Evolutionary conservation across 2,888 invertebrate genomes (phyloP).

Genomic region (Spodoptera exigua): DNA sequence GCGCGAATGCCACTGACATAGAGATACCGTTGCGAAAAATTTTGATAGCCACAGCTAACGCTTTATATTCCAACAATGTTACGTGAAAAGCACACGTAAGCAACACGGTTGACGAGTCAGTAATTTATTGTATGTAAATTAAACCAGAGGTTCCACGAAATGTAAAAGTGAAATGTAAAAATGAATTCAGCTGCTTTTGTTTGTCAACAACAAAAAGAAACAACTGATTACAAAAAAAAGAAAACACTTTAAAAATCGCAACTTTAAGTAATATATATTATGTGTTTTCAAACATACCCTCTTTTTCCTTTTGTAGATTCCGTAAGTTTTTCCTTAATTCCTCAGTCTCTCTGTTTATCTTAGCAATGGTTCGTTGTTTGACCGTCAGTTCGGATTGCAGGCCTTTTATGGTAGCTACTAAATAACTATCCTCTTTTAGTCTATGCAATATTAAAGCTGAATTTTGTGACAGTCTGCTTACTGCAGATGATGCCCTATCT

Average conservation of each 20-base stretch:
- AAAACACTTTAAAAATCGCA: conserved; percentile 2
- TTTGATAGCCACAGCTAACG: conserved; percentile 29
- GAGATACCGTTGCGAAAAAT: conserved; percentile 16
- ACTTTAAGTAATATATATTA: conserved; percentile 6
- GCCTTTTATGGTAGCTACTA: conserved; percentile 94
- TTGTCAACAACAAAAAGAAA: conserved; percentile 32
- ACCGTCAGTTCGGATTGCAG: conserved; percentile 92
- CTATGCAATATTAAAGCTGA: conserved; percentile 85
- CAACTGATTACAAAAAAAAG: background rate
- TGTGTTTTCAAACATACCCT: conserved; percentile 78
- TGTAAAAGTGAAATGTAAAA: conserved; percentile 53
- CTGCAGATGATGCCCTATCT: conserved; percentile 82
- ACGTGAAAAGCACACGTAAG: conserved; percentile 39
- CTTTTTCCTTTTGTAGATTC: conserved; percentile 93
- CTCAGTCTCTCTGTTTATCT: conserved; percentile 93
- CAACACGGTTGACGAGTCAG: conserved; percentile 28
- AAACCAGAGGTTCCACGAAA: conserved; percentile 46
- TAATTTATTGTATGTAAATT: conserved; percentile 55
- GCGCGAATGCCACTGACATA: background rate
- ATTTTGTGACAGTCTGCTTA: conserved; percentile 88
- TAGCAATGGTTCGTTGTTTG: conserved; percentile 92
- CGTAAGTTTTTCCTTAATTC: conserved; percentile 93
- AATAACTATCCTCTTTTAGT: conserved; percentile 92
- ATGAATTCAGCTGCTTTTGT: conserved; percentile 30
- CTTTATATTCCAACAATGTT: conserved; percentile 46